Base-by-base conservation (phyloP, 2,113 vertebrate species). In the Indicator indicator region DNA sequence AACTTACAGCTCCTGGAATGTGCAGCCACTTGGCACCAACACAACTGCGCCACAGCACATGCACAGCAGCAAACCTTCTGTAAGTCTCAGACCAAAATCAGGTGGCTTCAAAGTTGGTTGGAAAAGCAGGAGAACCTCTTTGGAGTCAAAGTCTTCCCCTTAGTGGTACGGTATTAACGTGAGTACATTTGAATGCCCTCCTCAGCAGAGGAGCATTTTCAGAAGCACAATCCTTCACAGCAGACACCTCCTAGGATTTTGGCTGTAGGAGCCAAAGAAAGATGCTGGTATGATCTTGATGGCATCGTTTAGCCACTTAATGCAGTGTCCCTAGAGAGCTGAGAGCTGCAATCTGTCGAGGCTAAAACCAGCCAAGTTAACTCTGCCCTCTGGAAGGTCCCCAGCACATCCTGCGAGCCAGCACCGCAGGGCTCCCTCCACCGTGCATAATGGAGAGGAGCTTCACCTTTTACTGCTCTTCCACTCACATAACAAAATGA, bases 381-480 rank as follows among this genome's bases (percentile, higher is more conserved):
- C 60, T 17, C 46, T 52, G 82, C 46, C 52, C 52, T 86, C 8
- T 50, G 0, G 0, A 36, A 56, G 23, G 40, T 65, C 86, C 48
- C 30, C 16, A 67, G 32, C 44, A 56, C 2, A 2, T 5, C 68
- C 82, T 3, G 2, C 5, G 36, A 48, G n/a, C 0, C 0, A 71
- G 52, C 36, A 0, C 23, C 2, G 30, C 84, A 27, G 46, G 2
- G 3, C 67, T 78, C 42, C 32, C 58, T n/a, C 78, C 44, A 28
- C 77, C 64, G 5, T 6, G 5, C 77, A 33, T 6, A 16, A 17
- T 1, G 21, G 48, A 32, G 32, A 69, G 54, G 20, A 82, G 71
- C 90, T 85, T 72, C 92, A 89, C 83, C 73, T 89, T 90, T 94
- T 74, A 83, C 84, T 86, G 93, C 89, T 91, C 68, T 46, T 88